Percentiles rank a stretch among this genome's conserved stretches.
phyloP scores from a whole-genome alignment of 2,797 vertebrate genomes.

The Oryzias dopingdopingensis region DNA sequence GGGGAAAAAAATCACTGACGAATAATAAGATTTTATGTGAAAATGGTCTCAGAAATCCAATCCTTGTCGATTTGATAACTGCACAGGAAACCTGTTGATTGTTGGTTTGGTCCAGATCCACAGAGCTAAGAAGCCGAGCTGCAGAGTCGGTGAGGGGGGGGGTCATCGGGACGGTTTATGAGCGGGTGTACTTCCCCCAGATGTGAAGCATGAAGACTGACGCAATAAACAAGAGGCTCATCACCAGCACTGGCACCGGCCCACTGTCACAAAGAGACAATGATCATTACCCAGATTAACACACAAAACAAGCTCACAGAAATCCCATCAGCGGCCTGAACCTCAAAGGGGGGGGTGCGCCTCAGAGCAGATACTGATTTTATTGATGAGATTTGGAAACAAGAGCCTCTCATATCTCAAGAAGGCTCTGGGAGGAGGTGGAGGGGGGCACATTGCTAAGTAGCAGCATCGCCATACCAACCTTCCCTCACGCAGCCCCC shows the following conservation, averaged over 20 bases:
- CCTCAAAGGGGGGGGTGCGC: slow-evolving; percentile 13
- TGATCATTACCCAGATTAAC: slow-evolving; percentile 36
- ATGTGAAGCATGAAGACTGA: slow-evolving; percentile 99
- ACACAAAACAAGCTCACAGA: slow-evolving; percentile 14
- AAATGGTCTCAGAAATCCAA: slow-evolving; percentile 34
- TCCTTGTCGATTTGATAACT: slow-evolving; percentile 38
- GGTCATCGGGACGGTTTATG: slow-evolving; percentile 77
- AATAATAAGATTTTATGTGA: slow-evolving; percentile 19
- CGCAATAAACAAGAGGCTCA: slow-evolving; percentile 99
- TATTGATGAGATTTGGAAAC: slow-evolving; percentile 77
- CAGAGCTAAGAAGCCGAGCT: slow-evolving; percentile 74
- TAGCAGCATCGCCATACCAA: slow-evolving; percentile 79
- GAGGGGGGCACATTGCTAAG: slow-evolving; percentile 59
- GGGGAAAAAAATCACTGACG: slow-evolving; percentile 1
- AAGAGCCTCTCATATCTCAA: slow-evolving; percentile 70
- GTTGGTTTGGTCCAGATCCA: slow-evolving; percentile 90
- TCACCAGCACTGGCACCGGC: slow-evolving; percentile 96
- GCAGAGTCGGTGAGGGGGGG: slow-evolving; percentile 46
- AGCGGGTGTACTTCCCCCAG: slow-evolving; percentile 99
- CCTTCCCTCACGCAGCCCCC: slow-evolving; percentile 59
- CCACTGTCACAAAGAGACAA: slow-evolving; percentile 78
- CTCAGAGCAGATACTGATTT: slow-evolving; percentile 51
- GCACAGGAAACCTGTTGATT: slow-evolving; percentile 47
- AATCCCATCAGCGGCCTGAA: slow-evolving; percentile 29
- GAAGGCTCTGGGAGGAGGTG: slow-evolving; percentile 41